Evolutionary conservation across 2,113 vertebrate species (phyloP).

Genomic region (Meles meles): DNA sequence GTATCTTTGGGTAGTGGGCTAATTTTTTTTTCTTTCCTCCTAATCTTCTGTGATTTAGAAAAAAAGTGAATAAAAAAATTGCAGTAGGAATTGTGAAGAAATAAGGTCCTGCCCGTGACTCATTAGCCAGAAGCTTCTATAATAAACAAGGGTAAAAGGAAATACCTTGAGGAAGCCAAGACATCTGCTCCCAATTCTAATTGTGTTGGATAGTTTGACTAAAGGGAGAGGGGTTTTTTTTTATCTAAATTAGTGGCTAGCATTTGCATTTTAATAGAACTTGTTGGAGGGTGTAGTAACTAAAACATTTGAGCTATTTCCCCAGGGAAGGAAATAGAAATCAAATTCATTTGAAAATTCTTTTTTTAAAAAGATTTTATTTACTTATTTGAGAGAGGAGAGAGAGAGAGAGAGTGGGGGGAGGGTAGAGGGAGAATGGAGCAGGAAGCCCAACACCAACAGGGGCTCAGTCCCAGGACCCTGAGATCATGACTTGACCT

Average conservation of each 20-base stretch:
- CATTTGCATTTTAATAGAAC: conserved; percentile 61
- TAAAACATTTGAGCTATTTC: conserved; percentile 44
- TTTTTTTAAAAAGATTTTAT: not conserved
- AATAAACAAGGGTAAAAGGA: conserved; percentile 29
- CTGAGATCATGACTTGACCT: not conserved
- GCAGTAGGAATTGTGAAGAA: not conserved
- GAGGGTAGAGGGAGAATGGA: not conserved
- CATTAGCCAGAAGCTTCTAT: not conserved
- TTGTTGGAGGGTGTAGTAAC: not conserved
- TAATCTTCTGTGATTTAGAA: not conserved
- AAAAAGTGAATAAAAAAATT: not conserved
- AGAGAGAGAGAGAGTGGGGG: not conserved
- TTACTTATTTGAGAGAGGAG: not conserved
- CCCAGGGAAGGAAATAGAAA: not conserved
- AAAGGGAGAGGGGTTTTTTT: conserved; percentile 47
- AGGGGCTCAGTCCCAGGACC: not conserved
- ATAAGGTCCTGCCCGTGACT: not conserved
- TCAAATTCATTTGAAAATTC: conserved; percentile 39
- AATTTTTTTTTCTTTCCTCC: not conserved
- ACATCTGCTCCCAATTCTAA: conserved; percentile 65
- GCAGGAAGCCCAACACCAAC: not conserved
- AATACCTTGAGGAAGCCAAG: conserved; percentile 17
- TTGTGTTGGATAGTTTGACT: conserved; percentile 53
- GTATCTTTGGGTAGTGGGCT: not conserved
- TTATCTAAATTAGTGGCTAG: conserved; percentile 47